Conservation (phyloP, 2,113 vertebrate species). For the Plestiodon gilberti region DNA sequence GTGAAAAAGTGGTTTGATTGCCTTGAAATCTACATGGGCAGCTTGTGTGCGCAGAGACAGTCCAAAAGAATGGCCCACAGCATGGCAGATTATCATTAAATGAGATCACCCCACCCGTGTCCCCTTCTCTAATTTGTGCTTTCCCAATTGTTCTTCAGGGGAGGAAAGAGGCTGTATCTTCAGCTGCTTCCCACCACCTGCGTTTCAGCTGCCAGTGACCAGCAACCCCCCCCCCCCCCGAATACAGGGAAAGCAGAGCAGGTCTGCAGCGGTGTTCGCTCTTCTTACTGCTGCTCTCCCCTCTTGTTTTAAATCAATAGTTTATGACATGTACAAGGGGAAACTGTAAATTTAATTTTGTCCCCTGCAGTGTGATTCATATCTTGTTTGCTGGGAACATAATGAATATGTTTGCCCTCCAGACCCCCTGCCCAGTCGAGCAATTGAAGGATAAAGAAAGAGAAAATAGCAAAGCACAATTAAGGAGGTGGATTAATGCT, state of each 20-base stretch:
- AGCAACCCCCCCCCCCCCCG: constrained; percentile 20
- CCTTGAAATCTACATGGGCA: background rate
- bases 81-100: background rate
- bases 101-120: background rate
- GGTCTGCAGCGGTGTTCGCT: constrained; percentile 43
- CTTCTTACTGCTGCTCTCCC: constrained; percentile 58
- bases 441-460: constrained; percentile 77
- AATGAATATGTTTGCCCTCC: constrained; percentile 80
- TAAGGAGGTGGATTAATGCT: constrained; percentile 72
- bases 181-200: background rate
- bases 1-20: background rate
- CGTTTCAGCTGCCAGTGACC: constrained; percentile 22
- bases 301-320: constrained; percentile 80
- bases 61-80: background rate
- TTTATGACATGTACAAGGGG: constrained; percentile 81
- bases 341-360: constrained; percentile 85
- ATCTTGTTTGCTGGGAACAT: constrained; percentile 79
- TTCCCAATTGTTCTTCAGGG: background rate
- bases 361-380: constrained; percentile 76
- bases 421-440: constrained; percentile 73
- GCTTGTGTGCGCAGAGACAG: background rate
- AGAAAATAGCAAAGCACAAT: constrained; percentile 75
- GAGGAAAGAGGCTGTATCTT: background rate
- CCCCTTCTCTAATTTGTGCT: background rate
- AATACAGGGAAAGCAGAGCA: constrained; percentile 35